Base-by-base conservation (phyloP, 2,888 invertebrate species). In the Hirtodrosophila cameraria region DNA sequence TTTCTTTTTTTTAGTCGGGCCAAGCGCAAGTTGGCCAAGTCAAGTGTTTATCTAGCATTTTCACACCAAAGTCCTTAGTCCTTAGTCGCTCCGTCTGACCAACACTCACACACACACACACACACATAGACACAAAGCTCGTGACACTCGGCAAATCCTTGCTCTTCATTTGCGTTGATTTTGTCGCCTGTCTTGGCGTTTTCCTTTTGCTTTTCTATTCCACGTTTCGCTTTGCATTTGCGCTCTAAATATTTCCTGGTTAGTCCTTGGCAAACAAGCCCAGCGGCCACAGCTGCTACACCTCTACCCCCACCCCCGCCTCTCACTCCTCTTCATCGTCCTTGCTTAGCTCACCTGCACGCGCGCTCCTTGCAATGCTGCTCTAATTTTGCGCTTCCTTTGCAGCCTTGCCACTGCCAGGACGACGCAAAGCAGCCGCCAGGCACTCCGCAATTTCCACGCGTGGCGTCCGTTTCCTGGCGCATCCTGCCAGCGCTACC, bases 301-400 rank as follows among this genome's bases (percentile, higher is more conserved):
- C 9, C 15, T 6, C n/a, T 3, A 3, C 13, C 7, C 6, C 7
- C n/a, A 1, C 2, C 23, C 3, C 25, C 0, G 4, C 3, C 4
- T 6, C 2, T 6, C 28, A 5, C 20, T 18, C 27, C 42, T n/a
- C 46, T 49, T 31, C 36, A n/a, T 35, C 11, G 43, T 27, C 25
- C 33, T 50, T 49, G 48, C n/a, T n/a, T n/a, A n/a, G n/a, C n/a
- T n/a, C n/a, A n/a, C n/a, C n/a, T n/a, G 68, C 62, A 57, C 55
- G 58, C 48, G 64, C 53, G 38, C 23, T 23, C 2, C 23, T 23
- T 23, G 23, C 23, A 39, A 30, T 3, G 43, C 31, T 82, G 79
- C 87, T 80, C 80, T 86, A 86, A 86, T 86, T 80, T 80, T 50
- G 69, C 60, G 46, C 62, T 67, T 87, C 85, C 78, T 83, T 64